Evolutionary conservation across 2,888 invertebrate species (phyloP).

Genomic region (Eledone cirrhosa): DNA sequence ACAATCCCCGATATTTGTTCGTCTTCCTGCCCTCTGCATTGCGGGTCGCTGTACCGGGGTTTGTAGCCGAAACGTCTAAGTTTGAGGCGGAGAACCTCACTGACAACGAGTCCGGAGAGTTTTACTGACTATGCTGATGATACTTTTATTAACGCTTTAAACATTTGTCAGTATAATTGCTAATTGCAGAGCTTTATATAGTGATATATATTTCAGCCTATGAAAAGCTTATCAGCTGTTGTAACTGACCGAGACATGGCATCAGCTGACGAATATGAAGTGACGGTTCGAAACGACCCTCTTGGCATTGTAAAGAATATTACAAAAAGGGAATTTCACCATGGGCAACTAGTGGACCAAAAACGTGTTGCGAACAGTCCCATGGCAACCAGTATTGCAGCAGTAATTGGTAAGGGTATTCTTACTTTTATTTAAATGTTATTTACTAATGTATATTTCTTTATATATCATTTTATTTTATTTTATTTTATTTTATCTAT

Average conservation of each 20-base stretch:
- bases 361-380: constrained; percentile 21
- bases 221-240: constrained; percentile 17
- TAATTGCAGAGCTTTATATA: too few species aligned
- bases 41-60: too few species aligned
- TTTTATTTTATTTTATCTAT: not conserved
- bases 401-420: constrained; percentile 7
- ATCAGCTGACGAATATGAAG: constrained; percentile 17
- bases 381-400: constrained; percentile 22
- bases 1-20: too few species aligned
- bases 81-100: too few species aligned
- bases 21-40: too few species aligned
- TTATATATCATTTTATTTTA: not conserved
- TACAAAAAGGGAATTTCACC: constrained; percentile 2
- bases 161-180: too few species aligned
- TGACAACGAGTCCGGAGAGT: too few species aligned
- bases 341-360: not conserved
- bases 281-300: not conserved
- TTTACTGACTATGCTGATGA: too few species aligned
- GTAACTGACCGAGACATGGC: constrained; percentile 25
- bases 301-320: constrained; percentile 18
- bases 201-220: not conserved
- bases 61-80: too few species aligned
- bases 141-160: too few species aligned
- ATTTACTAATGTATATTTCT: not conserved
- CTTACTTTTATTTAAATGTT: too few species aligned